These are phyloP conservation scores for Gambusia yucatana DNA, from an alignment of 2,797 vertebrate genomes.

Conservation along the genomic window DNA sequence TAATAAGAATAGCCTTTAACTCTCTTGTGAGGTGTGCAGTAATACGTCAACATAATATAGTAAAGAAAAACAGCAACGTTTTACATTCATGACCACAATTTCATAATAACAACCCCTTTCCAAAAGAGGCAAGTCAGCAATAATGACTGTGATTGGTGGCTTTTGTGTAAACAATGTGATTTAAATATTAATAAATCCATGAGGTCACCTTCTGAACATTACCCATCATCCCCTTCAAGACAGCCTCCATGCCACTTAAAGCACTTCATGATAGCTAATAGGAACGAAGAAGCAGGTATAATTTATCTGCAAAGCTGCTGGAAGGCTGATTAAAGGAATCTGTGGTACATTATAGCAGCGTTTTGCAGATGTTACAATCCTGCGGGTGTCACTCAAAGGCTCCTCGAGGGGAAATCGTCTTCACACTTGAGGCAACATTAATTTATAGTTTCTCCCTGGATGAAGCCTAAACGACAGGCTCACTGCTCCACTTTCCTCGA, in stretches of 20 bases:
- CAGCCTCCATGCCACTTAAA: slow-evolving; percentile 39
- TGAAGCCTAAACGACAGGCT: slow-evolving; percentile 22
- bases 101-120: slow-evolving; percentile 36
- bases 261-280: slow-evolving; percentile 64
- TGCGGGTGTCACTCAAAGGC: slow-evolving; percentile 57
- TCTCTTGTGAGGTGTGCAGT: slow-evolving; percentile 44
- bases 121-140: slow-evolving; percentile 27
- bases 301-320: slow-evolving; percentile 59
- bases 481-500: slow-evolving; percentile 26
- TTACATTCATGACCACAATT: slow-evolving; percentile 68
- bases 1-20: slow-evolving; percentile 49
- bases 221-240: slow-evolving; percentile 41
- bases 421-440: slow-evolving; percentile 46
- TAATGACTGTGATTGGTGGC: slow-evolving; percentile 48
- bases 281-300: slow-evolving; percentile 43
- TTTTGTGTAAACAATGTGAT: slow-evolving; percentile 60
- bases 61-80: slow-evolving; percentile 43
- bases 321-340: slow-evolving; percentile 61
- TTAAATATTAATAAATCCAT: slow-evolving; percentile 48
- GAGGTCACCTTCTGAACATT: slow-evolving; percentile 33
- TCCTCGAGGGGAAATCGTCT: slow-evolving; percentile 39
- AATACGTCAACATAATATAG: slow-evolving; percentile 35
- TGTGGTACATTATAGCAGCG: slow-evolving; percentile 79
- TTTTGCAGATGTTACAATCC: slow-evolving; percentile 68
- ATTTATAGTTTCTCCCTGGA: slow-evolving; percentile 5